Evolutionary conservation across 2,888 invertebrate genomes (phyloP).

Genomic region (Baronia brevicornis): DNA sequence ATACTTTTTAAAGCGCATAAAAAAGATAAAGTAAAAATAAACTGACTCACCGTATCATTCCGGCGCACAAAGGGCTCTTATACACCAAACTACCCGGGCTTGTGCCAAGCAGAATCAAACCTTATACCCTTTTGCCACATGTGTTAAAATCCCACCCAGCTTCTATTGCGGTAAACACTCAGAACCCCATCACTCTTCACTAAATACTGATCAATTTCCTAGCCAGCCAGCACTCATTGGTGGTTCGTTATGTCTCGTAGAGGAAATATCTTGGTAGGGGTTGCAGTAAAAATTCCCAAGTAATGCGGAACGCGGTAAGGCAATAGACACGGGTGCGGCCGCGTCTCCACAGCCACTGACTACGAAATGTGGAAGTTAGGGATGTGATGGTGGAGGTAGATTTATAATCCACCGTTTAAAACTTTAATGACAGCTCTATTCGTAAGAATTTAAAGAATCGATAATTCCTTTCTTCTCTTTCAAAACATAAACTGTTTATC

Average conservation of each 20-base stretch:
- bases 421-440: conserved; percentile 5
- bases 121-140: conserved; percentile 65
- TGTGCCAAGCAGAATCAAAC: conserved; percentile 67
- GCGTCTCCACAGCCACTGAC: conserved; percentile 43
- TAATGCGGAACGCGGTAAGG: conserved; percentile 28
- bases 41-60: conserved; percentile 64
- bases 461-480: too few species aligned
- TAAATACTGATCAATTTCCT: conserved; percentile 15
- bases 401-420: background rate
- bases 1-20: background rate
- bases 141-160: conserved; percentile 52
- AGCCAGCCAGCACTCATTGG: too few species aligned
- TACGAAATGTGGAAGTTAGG: conserved; percentile 37
- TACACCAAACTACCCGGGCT: conserved; percentile 61
- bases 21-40: conserved; percentile 11
- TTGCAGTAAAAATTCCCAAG: conserved; percentile 24
- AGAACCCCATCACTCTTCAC: conserved; percentile 14
- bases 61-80: conserved; percentile 47
- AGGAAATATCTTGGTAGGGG: conserved; percentile 16
- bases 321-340: conserved; percentile 49
- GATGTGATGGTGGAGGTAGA: conserved; percentile 25
- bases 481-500: too few species aligned
- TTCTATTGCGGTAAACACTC: conserved; percentile 34
- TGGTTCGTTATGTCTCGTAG: too few species aligned
- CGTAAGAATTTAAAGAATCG: conserved; percentile 1